Base-by-base conservation (phyloP, 2,888 invertebrate species). In the Dryococelus australis region DNA sequence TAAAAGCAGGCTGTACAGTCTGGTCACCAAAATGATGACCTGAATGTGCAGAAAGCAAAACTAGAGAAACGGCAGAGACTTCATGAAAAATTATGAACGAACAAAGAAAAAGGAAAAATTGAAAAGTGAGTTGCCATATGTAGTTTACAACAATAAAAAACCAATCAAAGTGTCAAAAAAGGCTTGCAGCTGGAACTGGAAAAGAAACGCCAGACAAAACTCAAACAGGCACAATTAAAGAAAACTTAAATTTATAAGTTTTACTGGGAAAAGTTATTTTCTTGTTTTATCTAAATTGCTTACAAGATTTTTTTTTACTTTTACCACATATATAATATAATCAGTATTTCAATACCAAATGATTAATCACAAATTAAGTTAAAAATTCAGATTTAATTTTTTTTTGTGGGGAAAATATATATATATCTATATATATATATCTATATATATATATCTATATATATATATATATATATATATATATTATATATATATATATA, bases 151-250 rank as follows among this genome's bases (percentile, higher is more conserved):
- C 47, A 53, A 53, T 65, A 86, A 26, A 20, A 83, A 83, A 47
- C 84, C 80, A 81, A 84, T 86, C 27, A 88, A 88, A 87, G 43
- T 89, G 27, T 88, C 89, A 78, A 89, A 89, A 79, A 89, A 89
- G 78, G 88, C 89, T 51, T 88, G 87, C 86, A 89, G 86, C 26
- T 89, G 28, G 90, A 89, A 86, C 86, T 87, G 87, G 89, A 89
- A 86, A 88, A 88, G 84, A 88, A 87, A 79, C 88, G 87, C 16
- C 85, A 86, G 53, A 88, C 89, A 27, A 89, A 89, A 87, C 85
- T 89, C 65, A 65, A 65, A 65, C 65, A 65, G n/a, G 65, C 65
- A 65, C 65, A 65, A 16, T 24, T 24, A 65, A 65, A 65, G 16
- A 65, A 65, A 65, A 24, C 24, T 65, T 65, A 65, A 65, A n/a